These are phyloP conservation scores for Pandemis heparana DNA, from an alignment of 2,888 invertebrate genomes.

Conservation along the genomic window DNA sequence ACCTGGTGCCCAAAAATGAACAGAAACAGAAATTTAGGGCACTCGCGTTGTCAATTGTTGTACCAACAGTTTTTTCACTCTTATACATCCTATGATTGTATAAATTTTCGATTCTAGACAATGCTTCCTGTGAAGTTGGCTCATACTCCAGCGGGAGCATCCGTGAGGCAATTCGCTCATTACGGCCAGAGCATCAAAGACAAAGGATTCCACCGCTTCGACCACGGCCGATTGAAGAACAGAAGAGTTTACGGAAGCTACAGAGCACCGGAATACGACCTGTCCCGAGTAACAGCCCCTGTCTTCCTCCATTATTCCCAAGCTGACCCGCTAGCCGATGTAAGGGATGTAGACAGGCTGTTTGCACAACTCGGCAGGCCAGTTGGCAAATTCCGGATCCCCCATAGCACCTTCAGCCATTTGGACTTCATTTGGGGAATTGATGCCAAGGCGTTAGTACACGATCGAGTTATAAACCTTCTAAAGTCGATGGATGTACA, in stretches of 20 bases:
- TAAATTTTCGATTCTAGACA: conserved; percentile 75
- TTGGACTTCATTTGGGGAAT: conserved; percentile 90
- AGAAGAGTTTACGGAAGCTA: conserved; percentile 79
- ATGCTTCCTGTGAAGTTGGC: conserved; percentile 88
- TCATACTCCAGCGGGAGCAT: conserved; percentile 89
- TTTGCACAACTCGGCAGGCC: conserved; percentile 82
- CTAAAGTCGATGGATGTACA: conserved; percentile 74
- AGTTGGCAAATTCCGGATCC: conserved; percentile 84
- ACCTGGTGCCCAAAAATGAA: too few species aligned
- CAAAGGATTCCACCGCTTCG: conserved; percentile 84
- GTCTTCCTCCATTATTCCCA: conserved; percentile 88
- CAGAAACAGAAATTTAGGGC: too few species aligned
- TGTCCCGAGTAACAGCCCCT: conserved; percentile 84
- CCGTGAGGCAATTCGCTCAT: conserved; percentile 89
- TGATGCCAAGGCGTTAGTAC: conserved; percentile 85
- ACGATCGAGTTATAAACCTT: conserved; percentile 83
- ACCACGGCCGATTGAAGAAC: conserved; percentile 84
- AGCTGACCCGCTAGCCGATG: conserved; percentile 87
- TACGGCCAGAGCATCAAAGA: conserved; percentile 88
- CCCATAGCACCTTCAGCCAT: conserved; percentile 87
- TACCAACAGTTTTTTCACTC: too few species aligned
- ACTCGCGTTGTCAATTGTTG: too few species aligned
- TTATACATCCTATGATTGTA: background rate
- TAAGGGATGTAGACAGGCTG: conserved; percentile 84
- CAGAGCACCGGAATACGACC: conserved; percentile 86